Evolutionary conservation across 2,888 invertebrate species (phyloP).

Genomic region (Melanargia galathea): DNA sequence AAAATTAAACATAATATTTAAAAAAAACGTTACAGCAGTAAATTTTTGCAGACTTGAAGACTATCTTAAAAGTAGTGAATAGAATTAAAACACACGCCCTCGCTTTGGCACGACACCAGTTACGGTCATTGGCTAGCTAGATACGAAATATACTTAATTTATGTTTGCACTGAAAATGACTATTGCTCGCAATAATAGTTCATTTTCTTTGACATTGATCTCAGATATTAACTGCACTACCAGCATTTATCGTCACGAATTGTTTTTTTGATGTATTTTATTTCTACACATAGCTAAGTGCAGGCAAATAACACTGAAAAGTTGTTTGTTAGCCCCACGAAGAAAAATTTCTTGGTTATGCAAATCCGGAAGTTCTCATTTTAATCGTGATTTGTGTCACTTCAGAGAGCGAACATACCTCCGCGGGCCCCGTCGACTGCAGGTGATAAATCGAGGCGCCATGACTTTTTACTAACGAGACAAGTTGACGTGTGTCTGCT

Average conservation of each 20-base stretch:
- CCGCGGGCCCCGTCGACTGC: constrained; percentile 60
- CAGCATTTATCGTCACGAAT: too few relatives aligned
- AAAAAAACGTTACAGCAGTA: not conserved
- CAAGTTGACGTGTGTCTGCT: constrained; percentile 67
- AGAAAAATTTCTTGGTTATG: constrained; percentile 14
- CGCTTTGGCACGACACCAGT: constrained; percentile 74
- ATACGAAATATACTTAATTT: constrained; percentile 63
- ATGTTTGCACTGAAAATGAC: constrained; percentile 69
- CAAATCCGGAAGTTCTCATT: constrained; percentile 57
- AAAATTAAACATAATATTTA: not conserved
- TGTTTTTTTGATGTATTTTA: too few relatives aligned
- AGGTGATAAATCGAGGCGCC: constrained; percentile 76
- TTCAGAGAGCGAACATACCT: constrained; percentile 54
- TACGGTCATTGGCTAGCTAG: constrained; percentile 58
- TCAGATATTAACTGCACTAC: too few relatives aligned
- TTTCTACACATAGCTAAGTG: too few relatives aligned
- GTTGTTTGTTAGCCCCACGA: not conserved
- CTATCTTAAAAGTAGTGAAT: constrained; percentile 49
- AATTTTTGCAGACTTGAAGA: constrained; percentile 31
- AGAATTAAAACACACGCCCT: constrained; percentile 70
- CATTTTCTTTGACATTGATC: too few relatives aligned
- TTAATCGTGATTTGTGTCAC: constrained; percentile 55
- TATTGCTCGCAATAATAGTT: too few relatives aligned
- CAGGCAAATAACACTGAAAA: not conserved
- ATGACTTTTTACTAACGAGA: constrained; percentile 80